phyloP scores from a whole-genome alignment of 2,797 vertebrate species.

The Hydrocynus forskahlii region DNA sequence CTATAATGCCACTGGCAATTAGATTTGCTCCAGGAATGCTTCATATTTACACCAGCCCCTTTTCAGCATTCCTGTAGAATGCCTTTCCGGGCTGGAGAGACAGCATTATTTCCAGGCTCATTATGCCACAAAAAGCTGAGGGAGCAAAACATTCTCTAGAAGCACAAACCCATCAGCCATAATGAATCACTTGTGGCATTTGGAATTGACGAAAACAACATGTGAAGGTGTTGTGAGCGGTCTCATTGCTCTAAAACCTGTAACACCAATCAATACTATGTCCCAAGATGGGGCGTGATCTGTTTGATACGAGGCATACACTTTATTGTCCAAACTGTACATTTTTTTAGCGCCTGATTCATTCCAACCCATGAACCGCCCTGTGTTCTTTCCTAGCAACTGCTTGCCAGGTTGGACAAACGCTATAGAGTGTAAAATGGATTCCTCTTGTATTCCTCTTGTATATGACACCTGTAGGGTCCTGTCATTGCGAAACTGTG shows the following conservation, averaged over 20 bases:
- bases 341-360: neutral
- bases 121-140: conserved; percentile 56
- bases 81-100: conserved; percentile 48
- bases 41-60: conserved; percentile 40
- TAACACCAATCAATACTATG: conserved; percentile 11
- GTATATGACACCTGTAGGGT: no score
- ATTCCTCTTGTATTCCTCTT: no score
- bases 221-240: conserved; percentile 38
- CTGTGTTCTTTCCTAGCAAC: no score
- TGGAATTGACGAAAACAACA: conserved; percentile 38
- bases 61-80: conserved; percentile 42
- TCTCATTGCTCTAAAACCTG: conserved; percentile 42
- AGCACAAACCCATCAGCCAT: conserved; percentile 52
- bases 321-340: neutral
- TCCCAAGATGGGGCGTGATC: no score
- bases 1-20: conserved; percentile 34
- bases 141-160: conserved; percentile 53
- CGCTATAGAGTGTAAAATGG: no score
- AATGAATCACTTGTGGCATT: conserved; percentile 55
- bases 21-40: conserved; percentile 44
- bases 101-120: conserved; percentile 57
- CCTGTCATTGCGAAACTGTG: no score
- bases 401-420: no score
- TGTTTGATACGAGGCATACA: neutral
- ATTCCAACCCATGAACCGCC: neutral